These are phyloP conservation scores for Gobiocypris rarus DNA, from an alignment of 2,113 vertebrate genomes.

Conservation along the genomic window DNA sequence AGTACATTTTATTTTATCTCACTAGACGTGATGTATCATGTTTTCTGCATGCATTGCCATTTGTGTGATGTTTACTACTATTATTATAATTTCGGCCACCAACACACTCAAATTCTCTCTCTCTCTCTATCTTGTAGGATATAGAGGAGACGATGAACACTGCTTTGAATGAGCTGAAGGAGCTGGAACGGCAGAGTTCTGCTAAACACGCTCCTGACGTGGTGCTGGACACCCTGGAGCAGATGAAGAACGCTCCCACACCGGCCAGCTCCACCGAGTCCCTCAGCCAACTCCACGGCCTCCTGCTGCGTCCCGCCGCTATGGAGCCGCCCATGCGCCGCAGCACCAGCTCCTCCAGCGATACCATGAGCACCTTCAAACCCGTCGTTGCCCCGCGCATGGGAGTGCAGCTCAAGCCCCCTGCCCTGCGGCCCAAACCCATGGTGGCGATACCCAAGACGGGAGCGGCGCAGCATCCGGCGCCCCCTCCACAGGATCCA, in stretches of 20 bases:
- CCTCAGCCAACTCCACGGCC: conserved; percentile 85
- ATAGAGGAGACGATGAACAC: conserved; percentile 99
- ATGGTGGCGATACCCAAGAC: conserved; percentile 88
- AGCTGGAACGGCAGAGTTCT: conserved; percentile 95
- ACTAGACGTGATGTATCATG: background rate
- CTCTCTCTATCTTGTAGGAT: conserved; percentile 81
- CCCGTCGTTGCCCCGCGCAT: conserved; percentile 90
- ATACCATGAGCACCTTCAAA: conserved; percentile 97
- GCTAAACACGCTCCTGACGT: conserved; percentile 94
- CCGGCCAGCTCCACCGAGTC: conserved; percentile 84
- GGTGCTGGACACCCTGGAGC: conserved; percentile 96
- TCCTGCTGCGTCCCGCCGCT: conserved; percentile 75
- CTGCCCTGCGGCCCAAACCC: conserved; percentile 93
- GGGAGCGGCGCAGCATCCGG: conserved; percentile 81
- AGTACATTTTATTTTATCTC: background rate
- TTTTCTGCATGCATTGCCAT: background rate
- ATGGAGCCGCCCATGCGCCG: conserved; percentile 87
- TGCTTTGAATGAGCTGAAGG: conserved; percentile 93
- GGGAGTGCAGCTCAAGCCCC: conserved; percentile 96
- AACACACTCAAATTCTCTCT: background rate
- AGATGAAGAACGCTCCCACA: conserved; percentile 82
- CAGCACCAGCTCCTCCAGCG: conserved; percentile 92
- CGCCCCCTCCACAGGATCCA: conserved; percentile 84
- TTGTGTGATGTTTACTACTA: background rate
- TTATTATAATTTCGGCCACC: background rate